Evolutionary conservation across 2,797 vertebrate species (phyloP), one percentile per base, ranked within the genome.

Genomic region (Lemur catta): DNA sequence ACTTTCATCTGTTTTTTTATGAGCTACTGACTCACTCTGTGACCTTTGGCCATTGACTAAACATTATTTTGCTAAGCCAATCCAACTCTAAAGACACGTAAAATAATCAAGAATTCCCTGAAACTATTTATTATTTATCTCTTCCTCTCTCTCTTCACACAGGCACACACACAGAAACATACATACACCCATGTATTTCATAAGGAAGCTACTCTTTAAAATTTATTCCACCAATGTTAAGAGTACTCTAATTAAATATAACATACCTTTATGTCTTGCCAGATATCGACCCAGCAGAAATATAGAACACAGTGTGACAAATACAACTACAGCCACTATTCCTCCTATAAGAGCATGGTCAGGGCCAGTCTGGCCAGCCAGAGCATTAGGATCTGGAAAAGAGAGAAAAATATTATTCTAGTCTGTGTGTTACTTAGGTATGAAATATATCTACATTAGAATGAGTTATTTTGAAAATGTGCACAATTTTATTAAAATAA

Each of bases 241-340:
- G 6, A 75, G 55, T 80, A 81, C 15, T 95, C 65, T 75, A 13
- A 82, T 84, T 59, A 41, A 94, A 76, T 55, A 41, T 81, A 94
- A 96, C 98, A 92, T 99, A 99, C 99, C 99, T 99, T 99, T 99
- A 99, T 99, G 99, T 99, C 99, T 99, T 98, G 99, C 99, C 98
- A 99, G 99, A 98, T 99, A 99, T 96, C 99, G 99, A 93, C 99
- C 99, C 43, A 99, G 99, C 96, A 99, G 99, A 98, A 99, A 99
- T 98, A 99, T 99, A 98, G 99, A 99, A 98, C 99, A 99, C 98
- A 99, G 98, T 0, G 99, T 99, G 98, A 99, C 99, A 98, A 99
- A 99, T 97, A 99, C 99, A 98, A 99, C 99, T 78, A 99, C 99
- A 88, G 99, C 99, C 96, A 99, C 99, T 82, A 99, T 99, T 82